Evolutionary conservation across 92 coral and sea anemone species (phyloP), one percentile per base, ranked within the genome.

Genomic region (Porites rus): DNA sequence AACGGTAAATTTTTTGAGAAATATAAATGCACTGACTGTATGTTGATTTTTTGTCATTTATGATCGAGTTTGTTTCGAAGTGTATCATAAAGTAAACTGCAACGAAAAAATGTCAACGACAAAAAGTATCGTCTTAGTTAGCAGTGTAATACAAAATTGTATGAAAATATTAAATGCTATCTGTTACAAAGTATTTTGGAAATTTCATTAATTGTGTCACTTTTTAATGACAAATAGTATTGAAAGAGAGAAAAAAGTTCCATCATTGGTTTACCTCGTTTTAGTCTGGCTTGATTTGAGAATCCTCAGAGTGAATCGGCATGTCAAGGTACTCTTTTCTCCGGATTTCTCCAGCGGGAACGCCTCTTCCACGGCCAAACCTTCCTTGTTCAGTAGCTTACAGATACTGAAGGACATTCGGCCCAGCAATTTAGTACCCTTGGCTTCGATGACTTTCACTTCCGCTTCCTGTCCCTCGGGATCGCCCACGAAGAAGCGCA

Each of bases 361-460:
- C 16, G 86, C 77, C 72, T 90, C 88, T 60, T 93, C 95, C 66
- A 91, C 79, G 2, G 79, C 75, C 96, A 96, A 78, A 18, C 85
- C 92, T 3, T 75, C 69, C 83, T 95, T 94, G 77, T 85, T 88
- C 66, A 95, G 84, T 89, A 96, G 76, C 10, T 88, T 86, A 68
- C 93, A 69, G 51, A 96, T 51, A 43, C 77, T 89, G 72, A 91
- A 87, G 31, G 91, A 88, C 88, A 95, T 58, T 72, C 65, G 80
- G 16, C 99, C 99, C 72, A 96, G 64, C 12, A 86, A 67, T 22
- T 90, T 90, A 54, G 90, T 93, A 18, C 99, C 98, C 69, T 96
- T 96, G 51, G 97, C 92, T 78, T 96, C 99, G 19, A 96, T 88
- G 76, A 95, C 94, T 69, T 93, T 92, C 58, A 96, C 81, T 83